Base-by-base conservation (phyloP, 2,797 vertebrate species). In the Toxotes lorentzi region DNA sequence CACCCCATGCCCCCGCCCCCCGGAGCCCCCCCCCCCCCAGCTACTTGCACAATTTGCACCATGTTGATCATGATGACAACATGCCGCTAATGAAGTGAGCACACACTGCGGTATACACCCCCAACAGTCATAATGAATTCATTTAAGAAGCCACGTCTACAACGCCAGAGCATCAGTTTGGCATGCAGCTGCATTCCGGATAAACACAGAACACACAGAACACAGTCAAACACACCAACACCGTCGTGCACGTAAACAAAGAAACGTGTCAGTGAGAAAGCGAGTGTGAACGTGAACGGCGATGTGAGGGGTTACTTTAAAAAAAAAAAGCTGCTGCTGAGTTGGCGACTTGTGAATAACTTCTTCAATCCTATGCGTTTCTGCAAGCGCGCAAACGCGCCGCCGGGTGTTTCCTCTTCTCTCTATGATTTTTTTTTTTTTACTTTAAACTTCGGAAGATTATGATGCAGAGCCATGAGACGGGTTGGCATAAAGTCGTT, bases 121-220 rank as follows among this genome's bases (percentile, higher is more conserved):
- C 27, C 27, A 48, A 2, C 60, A 72, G 53, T 71, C 81, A 81
- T 38, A 45, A 82, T 78, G 83, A 24, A 54, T 41, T 65, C 61
- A 72, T 80, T 66, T 65, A 57, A 27, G 84, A 2, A 92, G 91
- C 91, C 91, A 93, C 91, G 91, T 93, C 82, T 88, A 91, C 91
- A 93, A 48, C 43, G 40, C 60, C 82, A n/a, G 80, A 85, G 88
- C 82, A 91, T 91, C 86, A 83, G 79, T 86, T 77, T 85, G 85
- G 84, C 84, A 79, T 56, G 71, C 65, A 51, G 7, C 82, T 40
- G 83, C 78, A 73, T 41, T 54, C 72, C 70, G 58, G 77, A 78
- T 81, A 72, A 70, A 73, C 27, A 58, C 27, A n/a, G 11, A 24
- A 19, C 69, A 7, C 50, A 2, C 17, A 17, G 17, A 56, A 16